Evolutionary conservation across 2,113 vertebrate species (phyloP).

Genomic region (Saimiri boliviensis): DNA sequence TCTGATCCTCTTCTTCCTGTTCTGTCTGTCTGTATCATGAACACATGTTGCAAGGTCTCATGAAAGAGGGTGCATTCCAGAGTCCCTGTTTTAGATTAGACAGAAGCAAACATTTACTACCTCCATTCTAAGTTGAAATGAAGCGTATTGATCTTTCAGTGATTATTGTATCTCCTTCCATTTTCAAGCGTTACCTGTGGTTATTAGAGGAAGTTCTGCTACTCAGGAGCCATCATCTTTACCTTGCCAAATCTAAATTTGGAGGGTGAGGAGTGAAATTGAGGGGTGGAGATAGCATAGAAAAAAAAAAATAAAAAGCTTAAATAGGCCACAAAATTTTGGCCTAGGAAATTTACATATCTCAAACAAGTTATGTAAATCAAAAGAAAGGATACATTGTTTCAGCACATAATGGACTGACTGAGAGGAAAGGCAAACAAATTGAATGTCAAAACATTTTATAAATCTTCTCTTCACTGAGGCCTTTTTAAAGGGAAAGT

Average conservation of each 20-base stretch:
- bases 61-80: neutral
- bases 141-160: neutral
- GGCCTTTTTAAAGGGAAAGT: slow-evolving; percentile 21
- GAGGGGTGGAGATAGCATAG: neutral
- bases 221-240: neutral
- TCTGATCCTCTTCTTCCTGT: neutral
- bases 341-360: slow-evolving; percentile 62
- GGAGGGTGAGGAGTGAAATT: neutral
- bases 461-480: slow-evolving; percentile 54
- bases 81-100: neutral
- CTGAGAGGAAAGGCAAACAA: slow-evolving; percentile 50
- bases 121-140: neutral
- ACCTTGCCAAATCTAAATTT: neutral
- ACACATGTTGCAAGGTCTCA: neutral
- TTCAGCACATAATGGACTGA: slow-evolving; percentile 47
- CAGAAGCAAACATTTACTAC: neutral
- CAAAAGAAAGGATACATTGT: slow-evolving; percentile 69
- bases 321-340: slow-evolving; percentile 48
- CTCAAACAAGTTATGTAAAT: slow-evolving; percentile 62
- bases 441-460: slow-evolving; percentile 41
- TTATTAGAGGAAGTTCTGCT: neutral
- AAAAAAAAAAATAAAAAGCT: slow-evolving; percentile 17
- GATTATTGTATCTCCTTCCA: neutral
- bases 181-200: neutral
- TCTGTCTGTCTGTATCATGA: neutral